Evolutionary conservation across 2,113 vertebrate species (phyloP).

Genomic region (Cromileptes altivelis): DNA sequence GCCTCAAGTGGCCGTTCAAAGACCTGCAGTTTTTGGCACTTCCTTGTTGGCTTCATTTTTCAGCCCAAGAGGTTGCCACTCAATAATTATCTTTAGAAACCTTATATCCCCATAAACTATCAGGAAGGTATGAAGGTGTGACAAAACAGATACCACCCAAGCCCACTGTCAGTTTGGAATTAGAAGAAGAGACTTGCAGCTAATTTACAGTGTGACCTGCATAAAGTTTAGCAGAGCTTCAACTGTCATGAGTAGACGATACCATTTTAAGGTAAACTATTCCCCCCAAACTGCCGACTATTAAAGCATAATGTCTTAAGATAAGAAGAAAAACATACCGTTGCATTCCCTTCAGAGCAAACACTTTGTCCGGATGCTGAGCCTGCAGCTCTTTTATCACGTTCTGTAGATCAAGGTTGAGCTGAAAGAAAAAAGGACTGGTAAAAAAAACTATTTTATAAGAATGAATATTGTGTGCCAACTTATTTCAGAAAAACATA

Average conservation of each 20-base stretch:
- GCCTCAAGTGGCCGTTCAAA: no score
- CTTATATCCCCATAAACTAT: no score
- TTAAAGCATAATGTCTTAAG: not conserved
- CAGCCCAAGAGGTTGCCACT: no score
- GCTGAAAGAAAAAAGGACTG: conserved; percentile 76
- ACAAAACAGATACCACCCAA: no score
- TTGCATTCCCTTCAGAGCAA: conserved; percentile 88
- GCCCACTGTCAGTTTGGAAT: no score
- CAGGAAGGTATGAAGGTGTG: no score
- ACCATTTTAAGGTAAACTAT: not conserved
- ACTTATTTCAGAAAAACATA: conserved; percentile 55
- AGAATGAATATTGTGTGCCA: not conserved
- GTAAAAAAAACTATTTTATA: not conserved
- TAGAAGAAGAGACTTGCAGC: no score
- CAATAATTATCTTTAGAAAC: no score
- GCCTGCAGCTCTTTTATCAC: conserved; percentile 92
- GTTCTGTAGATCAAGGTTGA: conserved; percentile 90
- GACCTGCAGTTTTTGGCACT: no score
- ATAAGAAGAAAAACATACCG: conserved; percentile 78
- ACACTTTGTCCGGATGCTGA: conserved; percentile 93
- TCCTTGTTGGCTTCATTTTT: no score
- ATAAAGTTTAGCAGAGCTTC: not conserved
- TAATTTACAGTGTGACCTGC: no score
- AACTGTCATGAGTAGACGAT: not conserved
- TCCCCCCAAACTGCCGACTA: not conserved